Percentiles rank a stretch among this genome's conserved stretches.
Evolutionary conservation across 2,113 vertebrate species (phyloP).

Genomic region (Amazona vittata): DNA sequence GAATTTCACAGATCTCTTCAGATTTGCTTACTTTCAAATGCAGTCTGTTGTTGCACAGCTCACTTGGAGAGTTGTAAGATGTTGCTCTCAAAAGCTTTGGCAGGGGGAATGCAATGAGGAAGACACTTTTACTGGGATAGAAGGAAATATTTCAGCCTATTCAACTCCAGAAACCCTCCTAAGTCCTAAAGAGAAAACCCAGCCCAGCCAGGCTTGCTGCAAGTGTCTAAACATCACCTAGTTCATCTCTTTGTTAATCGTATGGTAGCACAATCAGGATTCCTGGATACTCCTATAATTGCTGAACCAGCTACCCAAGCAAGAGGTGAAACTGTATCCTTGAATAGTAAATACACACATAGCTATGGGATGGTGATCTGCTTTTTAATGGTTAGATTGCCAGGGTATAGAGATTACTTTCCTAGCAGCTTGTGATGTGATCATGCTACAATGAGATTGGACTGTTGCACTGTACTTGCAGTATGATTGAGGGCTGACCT

Average conservation of each 20-base stretch:
- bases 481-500: neutral
- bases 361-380: neutral
- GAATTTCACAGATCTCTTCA: neutral
- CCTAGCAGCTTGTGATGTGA: neutral
- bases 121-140: neutral
- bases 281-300: neutral
- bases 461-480: neutral
- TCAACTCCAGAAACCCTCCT: neutral
- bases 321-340: neutral
- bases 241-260: neutral
- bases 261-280: neutral
- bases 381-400: neutral
- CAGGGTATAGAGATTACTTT: neutral
- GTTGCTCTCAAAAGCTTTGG: neutral
- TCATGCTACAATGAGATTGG: neutral
- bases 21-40: neutral
- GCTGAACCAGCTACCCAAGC: neutral
- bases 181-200: neutral
- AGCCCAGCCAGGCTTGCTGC: neutral
- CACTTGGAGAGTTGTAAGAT: neutral
- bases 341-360: neutral
- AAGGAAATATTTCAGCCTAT: neutral
- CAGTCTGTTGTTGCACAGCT: neutral
- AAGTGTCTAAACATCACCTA: neutral
- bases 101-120: neutral